A percentile compares a stretch with the other conserved stretches of the same genome.
These are phyloP conservation scores for Heliconius congener DNA, from an alignment of 1,140 invertebrate genomes.

Conservation along the genomic window DNA sequence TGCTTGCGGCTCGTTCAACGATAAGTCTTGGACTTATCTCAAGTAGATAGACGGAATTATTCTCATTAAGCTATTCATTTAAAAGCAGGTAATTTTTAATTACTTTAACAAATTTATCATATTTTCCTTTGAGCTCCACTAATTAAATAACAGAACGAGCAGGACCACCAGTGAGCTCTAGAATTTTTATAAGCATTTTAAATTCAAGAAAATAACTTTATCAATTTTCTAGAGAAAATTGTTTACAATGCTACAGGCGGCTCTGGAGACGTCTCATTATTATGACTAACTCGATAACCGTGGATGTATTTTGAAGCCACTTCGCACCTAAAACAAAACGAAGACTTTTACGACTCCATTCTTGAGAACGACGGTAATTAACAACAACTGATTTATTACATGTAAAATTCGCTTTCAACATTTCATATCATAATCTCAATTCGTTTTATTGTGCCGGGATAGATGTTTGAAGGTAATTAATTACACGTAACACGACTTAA, in stretches of 20 bases:
- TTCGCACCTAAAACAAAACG: conserved; percentile 60
- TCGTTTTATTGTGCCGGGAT: conserved; percentile 64
- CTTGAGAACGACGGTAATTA: conserved; percentile 65
- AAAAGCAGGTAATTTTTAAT: conserved; percentile 72
- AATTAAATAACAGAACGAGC: conserved; percentile 61
- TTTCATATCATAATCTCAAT: conserved; percentile 78
- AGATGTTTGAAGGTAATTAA: conserved; percentile 58
- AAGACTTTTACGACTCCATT: conserved; percentile 60
- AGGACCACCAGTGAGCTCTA: conserved; percentile 49
- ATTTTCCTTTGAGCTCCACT: conserved; percentile 66
- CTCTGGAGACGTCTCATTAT: conserved; percentile 52
- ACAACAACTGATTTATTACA: conserved; percentile 75
- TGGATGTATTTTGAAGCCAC: conserved; percentile 60
- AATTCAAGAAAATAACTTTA: conserved; percentile 64
- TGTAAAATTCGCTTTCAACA: conserved; percentile 71
- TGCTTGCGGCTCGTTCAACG: conserved; percentile 39
- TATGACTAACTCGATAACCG: conserved; percentile 60
- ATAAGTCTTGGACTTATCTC: conserved; percentile 46
- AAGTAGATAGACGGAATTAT: conserved; percentile 56
- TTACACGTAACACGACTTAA: conserved; percentile 64
- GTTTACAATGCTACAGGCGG: conserved; percentile 53
- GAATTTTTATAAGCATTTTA: conserved; percentile 71
- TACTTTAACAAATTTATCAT: conserved; percentile 68
- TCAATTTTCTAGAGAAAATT: conserved; percentile 48
- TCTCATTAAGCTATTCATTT: conserved; percentile 68